Base-by-base conservation (phyloP, 1,140 invertebrate species). In the Cardiocondyla obscurior region DNA sequence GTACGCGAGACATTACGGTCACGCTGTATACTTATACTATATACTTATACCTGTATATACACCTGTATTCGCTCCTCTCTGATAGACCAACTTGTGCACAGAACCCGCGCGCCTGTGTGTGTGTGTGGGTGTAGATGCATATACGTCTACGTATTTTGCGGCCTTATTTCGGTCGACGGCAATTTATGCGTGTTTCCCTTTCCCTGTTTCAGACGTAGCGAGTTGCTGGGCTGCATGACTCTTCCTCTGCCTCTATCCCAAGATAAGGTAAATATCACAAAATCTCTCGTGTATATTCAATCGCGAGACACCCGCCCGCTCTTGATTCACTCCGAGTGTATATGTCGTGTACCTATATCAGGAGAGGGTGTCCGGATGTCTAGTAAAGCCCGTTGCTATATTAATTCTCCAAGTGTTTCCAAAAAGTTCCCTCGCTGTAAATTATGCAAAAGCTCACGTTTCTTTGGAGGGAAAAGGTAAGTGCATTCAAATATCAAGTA, bases 181-280 rank as follows among this genome's bases (percentile, higher is more conserved):
- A n/a, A 85, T 82, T 88, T 28, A 85, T 69, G 19, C 57, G 44
- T 12, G n/a, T 49, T 74, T 84, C 65, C 57, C 76, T 87, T 87
- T 85, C 70, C 83, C n/a, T 92, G 85, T 95, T 95, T 81, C 93
- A 96, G 95, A 92, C 94, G 95, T 90, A 96, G 95, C 91, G 95
- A 96, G 88, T 95, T 96, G 91, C 93, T 96, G 84, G 96, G 96
- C 91, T 96, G 95, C 90, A 96, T 96, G 95, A 96, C 96, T 90
- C 95, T 96, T 91, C 95, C 95, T 76, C 93, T 96, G 81, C 94
- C 94, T 77, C 94, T 96, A 90, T 94, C 95, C 65, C 92, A 95
- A 81, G 95, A 95, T 89, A 95, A 95, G 94, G 95, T 95, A 92
- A 95, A 92, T 90, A 83, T 57, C 10, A 49, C 36, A 16, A 42